Evolutionary conservation across 2,797 vertebrate genomes (phyloP).

Genomic region (Platyrinchus mystaceus): DNA sequence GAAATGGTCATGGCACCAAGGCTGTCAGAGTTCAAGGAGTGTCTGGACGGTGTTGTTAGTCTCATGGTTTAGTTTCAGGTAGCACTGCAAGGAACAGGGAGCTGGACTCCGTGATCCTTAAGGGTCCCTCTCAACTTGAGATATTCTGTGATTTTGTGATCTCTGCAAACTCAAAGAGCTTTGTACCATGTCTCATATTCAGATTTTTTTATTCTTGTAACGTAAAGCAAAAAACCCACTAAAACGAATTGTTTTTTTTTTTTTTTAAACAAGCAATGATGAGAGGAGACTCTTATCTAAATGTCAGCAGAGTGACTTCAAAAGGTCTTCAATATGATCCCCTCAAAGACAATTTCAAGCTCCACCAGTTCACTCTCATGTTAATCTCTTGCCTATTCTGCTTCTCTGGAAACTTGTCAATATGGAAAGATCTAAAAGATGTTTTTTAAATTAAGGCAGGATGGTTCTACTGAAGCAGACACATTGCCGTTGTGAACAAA

Average conservation of each 20-base stretch:
- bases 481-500: not conserved
- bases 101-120: not conserved
- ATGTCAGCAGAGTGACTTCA: not conserved
- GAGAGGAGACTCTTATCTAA: not conserved
- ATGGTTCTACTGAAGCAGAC: not conserved
- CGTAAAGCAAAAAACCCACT: not conserved
- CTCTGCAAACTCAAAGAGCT: not conserved
- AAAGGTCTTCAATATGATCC: not conserved
- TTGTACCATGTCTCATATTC: not conserved
- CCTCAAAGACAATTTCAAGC: not conserved
- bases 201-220: not conserved
- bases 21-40: not conserved
- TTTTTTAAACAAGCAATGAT: not conserved
- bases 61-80: not conserved
- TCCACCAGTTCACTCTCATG: not conserved
- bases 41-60: not conserved
- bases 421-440: not conserved
- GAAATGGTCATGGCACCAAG: not conserved
- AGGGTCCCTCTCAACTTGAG: not conserved
- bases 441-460: not conserved
- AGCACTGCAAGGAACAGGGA: not conserved
- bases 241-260: not conserved
- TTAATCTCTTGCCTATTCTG: not conserved
- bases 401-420: not conserved
- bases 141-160: not conserved